Evolutionary conservation across 2,797 vertebrate species (phyloP), one percentile per base, ranked within the genome.

Genomic region (Spheniscus humboldti): DNA sequence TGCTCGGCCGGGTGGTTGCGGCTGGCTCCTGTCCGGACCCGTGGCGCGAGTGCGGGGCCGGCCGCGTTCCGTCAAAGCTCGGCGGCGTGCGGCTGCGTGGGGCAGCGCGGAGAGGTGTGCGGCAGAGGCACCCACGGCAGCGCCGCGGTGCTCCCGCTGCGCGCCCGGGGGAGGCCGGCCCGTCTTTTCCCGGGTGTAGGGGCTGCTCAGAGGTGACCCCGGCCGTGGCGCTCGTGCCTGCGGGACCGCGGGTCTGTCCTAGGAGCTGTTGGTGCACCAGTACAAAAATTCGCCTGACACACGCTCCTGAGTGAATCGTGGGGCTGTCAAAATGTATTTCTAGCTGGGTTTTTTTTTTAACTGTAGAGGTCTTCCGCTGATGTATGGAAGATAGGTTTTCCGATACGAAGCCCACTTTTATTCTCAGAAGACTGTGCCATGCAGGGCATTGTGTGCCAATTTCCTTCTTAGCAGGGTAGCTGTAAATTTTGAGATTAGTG

Each of bases 271-370:
- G 53, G 24, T 20, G 37, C 12, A 1, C 3, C 6, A 23, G 10
- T 18, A 4, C 23, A 7, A 5, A 41, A 11, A 4, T 6, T 5
- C 0, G 4, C 2, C 7, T 31, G n/a, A 7, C 8, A 0, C 3
- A 2, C 14, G 2, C 24, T 11, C 14, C 22, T 25, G 9, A 13
- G 48, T 24, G 67, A 33, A 1, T 66, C 18, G 19, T 9, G 22
- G 20, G 13, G 18, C 53, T 63, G 18, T 31, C 33, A n/a, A 9
- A 59, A 24, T 20, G 1, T 14, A 7, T 47, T 47, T 45, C 27
- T 52, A 10, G 13, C 14, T 12, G 3, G 2, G 22, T 24, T 23
- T 39, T 41, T 41, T 37, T 69, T 39, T 22, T 22, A 20, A 6
- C 9, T 37, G 8, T n/a, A 30, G 43, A 10, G 22, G 8, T 18